Percentiles rank a stretch among this genome's conserved stretches.
Conservation (phyloP, 1,140 invertebrate species). For the Drosophila mauritiana region DNA sequence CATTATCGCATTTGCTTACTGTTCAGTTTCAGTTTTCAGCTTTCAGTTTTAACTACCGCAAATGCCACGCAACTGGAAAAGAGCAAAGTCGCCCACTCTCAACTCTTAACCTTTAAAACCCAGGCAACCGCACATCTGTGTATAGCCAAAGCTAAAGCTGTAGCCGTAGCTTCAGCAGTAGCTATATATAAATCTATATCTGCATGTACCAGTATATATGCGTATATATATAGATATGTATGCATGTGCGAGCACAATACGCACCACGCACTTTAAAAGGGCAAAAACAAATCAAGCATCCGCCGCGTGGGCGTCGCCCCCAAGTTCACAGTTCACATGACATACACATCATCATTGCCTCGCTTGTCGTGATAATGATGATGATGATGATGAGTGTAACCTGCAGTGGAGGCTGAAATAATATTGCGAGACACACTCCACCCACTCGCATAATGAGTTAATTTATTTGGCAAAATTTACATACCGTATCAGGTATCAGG, state of each 20-base stretch:
- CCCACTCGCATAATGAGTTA: slow-evolving; percentile 14
- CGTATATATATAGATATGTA: background rate
- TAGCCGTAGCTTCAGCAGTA: too few species aligned
- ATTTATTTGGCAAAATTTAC: slow-evolving; percentile 31
- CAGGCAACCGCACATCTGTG: slow-evolving; percentile 12
- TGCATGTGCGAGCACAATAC: slow-evolving; percentile 7
- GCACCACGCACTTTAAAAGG: slow-evolving; percentile 46
- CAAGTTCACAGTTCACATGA: slow-evolving; percentile 48
- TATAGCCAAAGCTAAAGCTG: background rate
- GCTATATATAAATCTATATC: background rate
- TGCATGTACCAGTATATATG: background rate
- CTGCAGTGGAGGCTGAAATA: slow-evolving; percentile 29
- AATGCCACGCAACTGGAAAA: slow-evolving; percentile 40
- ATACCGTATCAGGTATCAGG: slow-evolving; percentile 14
- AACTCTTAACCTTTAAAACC: slow-evolving; percentile 38
- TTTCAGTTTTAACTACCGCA: slow-evolving; percentile 29
- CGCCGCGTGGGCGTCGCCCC: slow-evolving; percentile 42
- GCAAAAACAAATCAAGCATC: slow-evolving; percentile 49
- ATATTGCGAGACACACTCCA: slow-evolving; percentile 1
- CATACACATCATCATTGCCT: slow-evolving; percentile 17
- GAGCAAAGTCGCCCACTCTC: slow-evolving; percentile 26
- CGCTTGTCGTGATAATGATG: background rate
- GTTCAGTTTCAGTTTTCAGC: slow-evolving; percentile 11
- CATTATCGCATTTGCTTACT: slow-evolving; percentile 18
- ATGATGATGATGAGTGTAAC: slow-evolving; percentile 17